Evolutionary conservation across 2,888 invertebrate genomes (phyloP), one percentile per base, ranked within the genome.

Genomic region (Agriopis leucophaearia): DNA sequence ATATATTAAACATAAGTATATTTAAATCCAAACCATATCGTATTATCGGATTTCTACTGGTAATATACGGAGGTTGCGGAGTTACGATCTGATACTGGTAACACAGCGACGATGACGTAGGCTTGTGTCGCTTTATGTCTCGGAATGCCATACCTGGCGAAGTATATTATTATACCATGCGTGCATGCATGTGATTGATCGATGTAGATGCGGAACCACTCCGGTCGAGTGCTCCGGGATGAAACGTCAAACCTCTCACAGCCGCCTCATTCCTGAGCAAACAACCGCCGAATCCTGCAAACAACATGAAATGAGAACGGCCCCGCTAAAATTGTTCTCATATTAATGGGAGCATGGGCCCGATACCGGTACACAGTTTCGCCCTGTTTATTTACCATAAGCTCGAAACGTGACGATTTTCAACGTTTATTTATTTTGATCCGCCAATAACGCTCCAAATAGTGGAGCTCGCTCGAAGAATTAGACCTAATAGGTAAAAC

Each of bases 151-250:
- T n/a, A n/a, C n/a, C n/a, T n/a, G n/a, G n/a, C n/a, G n/a, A n/a
- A n/a, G n/a, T n/a, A n/a, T n/a, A n/a, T n/a, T n/a, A n/a, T n/a
- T n/a, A n/a, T n/a, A n/a, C n/a, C n/a, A n/a, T n/a, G n/a, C 67
- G 35, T 48, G 63, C 73, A 69, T 76, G 74, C 75, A 68, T 76
- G 74, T 82, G 84, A 85, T 84, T 81, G 83, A 83, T 85, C 73
- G 81, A 79, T 71, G 72, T 71, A 72, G 67, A 73, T 70, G 70
- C 69, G 59, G 48, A 72, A 45, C 40, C 58, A 62, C 48, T 67
- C 27, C 15, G 48, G 15, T 58, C 51, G 54, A 63, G 62, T 54
- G 27, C 56, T 59, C 54, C 58, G 56, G 56, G 59, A 67, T 44
- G 52, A 64, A 64, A 64, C 40, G 55, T 55, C 69, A 65, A 69